These are phyloP conservation scores for Eretmochelys imbricata DNA, from an alignment of 2,113 vertebrate species.

Conservation along the genomic window DNA sequence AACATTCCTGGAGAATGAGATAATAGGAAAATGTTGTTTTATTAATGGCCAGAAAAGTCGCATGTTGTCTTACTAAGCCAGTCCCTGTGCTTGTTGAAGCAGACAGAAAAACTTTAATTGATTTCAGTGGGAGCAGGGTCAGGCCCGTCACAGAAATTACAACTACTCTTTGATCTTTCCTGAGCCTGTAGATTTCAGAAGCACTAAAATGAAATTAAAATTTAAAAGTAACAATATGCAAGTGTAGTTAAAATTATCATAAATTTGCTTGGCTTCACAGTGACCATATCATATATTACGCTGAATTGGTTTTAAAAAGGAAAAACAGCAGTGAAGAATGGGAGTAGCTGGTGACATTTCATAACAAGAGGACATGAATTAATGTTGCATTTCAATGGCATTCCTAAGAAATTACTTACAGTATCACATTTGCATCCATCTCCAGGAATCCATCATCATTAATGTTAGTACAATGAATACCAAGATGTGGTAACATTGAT, in stretches of 20 bases:
- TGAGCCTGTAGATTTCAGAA: background rate
- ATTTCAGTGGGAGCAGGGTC: constrained; percentile 53
- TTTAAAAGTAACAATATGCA: background rate
- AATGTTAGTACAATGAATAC: constrained; percentile 2
- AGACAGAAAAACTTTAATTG: constrained; percentile 49
- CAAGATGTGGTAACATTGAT: background rate
- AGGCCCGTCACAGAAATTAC: background rate
- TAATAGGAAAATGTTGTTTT: constrained; percentile 65
- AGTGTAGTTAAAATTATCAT: constrained; percentile 29
- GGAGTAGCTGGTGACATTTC: constrained; percentile 41
- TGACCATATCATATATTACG: background rate
- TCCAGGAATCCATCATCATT: constrained; percentile 27
- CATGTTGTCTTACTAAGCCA: background rate
- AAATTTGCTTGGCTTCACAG: background rate
- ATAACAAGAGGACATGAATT: constrained; percentile 40
- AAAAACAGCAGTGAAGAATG: constrained; percentile 41
- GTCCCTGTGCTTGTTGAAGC: constrained; percentile 37
- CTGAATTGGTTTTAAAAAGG: background rate
- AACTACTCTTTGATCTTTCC: constrained; percentile 41
- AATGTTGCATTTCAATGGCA: constrained; percentile 27
- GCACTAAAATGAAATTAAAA: background rate
- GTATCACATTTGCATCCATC: constrained; percentile 22
- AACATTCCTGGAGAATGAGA: constrained; percentile 56
- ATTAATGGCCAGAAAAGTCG: constrained; percentile 43
- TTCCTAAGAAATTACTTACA: constrained; percentile 17